Base-by-base conservation (phyloP, 1,140 invertebrate species). In the Meloidogyne chitwoodi region DNA sequence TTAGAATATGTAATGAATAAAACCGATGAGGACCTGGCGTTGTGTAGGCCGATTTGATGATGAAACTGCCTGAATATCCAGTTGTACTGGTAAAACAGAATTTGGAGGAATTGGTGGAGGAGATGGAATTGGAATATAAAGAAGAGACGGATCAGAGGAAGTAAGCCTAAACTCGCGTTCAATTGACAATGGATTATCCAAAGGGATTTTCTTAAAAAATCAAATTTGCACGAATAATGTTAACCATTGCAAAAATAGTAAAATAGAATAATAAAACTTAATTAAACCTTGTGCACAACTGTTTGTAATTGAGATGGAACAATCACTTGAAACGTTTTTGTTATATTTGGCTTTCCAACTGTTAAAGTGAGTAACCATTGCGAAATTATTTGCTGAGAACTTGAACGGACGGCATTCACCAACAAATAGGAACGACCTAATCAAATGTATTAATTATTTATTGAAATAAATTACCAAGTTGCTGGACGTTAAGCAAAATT, bases 291-390 rank as follows among this genome's bases (percentile, higher is more conserved):
- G 14, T 31, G 68, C 2, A 82, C 16, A 11, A 38, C n/a, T 19
- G n/a, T 16, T 16, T 70, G n/a, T n/a, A 31, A 38, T 29, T 31
- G 62, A 12, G 71, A 22, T 31, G 83, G 68, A 70, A 82, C 34
- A 31, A 14, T 38, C 11, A 82, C 69, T 70, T 81, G 78, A 62
- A 82, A 82, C n/a, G 76, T 79, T 48, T 83, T 82, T 26, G 66
- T 81, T 70, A 82, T 79, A 62, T 85, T 82, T 16, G 81, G 81
- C 38, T 83, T 68, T 22, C 63, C 62, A 19, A 82, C 81, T 14
- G 22, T 34, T 1, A 65, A 62, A 26, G 63, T 66, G 5, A 82
- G 41, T 1, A 84, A 26, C 81, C 81, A 82, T 56, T 73, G 70
- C 5, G 2, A 41, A 64, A 44, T 22, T 26, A 27, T 85, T 26